Percentiles rank a stretch among this genome's conserved stretches.
These are phyloP conservation scores for Apotomis turbidana DNA, from an alignment of 2,888 invertebrate species.

Conservation along the genomic window DNA sequence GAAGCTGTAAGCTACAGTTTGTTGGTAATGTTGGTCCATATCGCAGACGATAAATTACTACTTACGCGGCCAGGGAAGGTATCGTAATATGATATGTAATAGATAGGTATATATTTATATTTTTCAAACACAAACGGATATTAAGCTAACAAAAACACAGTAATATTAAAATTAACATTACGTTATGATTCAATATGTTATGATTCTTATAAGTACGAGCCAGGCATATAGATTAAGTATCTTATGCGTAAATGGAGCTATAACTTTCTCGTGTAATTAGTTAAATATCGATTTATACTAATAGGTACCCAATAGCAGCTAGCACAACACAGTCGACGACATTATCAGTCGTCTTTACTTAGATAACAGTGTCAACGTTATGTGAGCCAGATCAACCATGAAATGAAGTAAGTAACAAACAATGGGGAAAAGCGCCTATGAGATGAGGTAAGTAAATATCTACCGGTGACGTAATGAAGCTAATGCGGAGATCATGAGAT, in stretches of 20 bases:
- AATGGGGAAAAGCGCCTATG: slow-evolving; percentile 29
- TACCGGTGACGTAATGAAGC: slow-evolving; percentile 29
- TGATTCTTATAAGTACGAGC: too few relatives aligned
- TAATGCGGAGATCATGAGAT: slow-evolving; percentile 18
- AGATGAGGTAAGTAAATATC: slow-evolving; percentile 14
- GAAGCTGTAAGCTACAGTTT: too few relatives aligned
- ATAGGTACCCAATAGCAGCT: neutral
- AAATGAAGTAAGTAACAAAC: slow-evolving; percentile 24
- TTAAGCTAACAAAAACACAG: too few relatives aligned
- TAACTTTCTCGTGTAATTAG: neutral
- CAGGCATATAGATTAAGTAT: too few relatives aligned
- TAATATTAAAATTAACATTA: too few relatives aligned
- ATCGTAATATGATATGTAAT: too few relatives aligned
- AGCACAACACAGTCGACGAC: neutral
- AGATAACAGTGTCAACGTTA: slow-evolving; percentile 17
- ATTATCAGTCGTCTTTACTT: neutral
- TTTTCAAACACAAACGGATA: too few relatives aligned
- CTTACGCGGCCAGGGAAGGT: too few relatives aligned
- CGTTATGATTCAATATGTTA: too few relatives aligned
- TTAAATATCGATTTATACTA: neutral
- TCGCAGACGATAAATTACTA: too few relatives aligned
- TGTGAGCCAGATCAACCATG: slow-evolving; percentile 15
- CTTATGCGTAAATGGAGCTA: neutral
- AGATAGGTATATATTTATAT: too few relatives aligned
- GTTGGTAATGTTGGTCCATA: too few relatives aligned